These are phyloP conservation scores for Danio kyathit DNA, from an alignment of 2,797 vertebrate species.

Conservation along the genomic window DNA sequence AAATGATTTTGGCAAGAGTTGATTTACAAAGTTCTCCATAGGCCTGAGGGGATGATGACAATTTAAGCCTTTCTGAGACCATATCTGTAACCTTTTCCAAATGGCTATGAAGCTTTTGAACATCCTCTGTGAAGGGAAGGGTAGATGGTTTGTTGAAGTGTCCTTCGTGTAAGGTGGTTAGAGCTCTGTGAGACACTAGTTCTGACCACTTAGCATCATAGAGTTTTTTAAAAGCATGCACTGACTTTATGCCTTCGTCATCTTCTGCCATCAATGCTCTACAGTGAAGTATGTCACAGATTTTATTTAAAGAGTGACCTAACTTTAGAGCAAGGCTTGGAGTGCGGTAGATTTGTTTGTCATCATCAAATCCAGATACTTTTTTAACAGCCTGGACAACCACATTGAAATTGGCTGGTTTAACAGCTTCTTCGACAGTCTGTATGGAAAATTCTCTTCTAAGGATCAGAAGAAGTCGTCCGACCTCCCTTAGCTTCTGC, in stretches of 20 bases:
- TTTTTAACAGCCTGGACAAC: neutral
- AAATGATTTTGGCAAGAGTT: neutral
- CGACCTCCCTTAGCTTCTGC: constrained; percentile 56
- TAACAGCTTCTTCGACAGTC: constrained; percentile 49
- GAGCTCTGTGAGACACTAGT: neutral
- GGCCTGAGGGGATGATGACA: neutral
- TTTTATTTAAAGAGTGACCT: neutral
- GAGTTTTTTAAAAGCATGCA: neutral
- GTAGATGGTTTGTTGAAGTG: constrained; percentile 3
- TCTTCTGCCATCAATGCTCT: neutral
- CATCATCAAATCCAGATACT: neutral
- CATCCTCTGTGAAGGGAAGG: neutral
- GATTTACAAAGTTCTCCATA: neutral
- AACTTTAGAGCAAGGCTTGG: neutral
- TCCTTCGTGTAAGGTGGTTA: neutral
- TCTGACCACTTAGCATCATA: neutral
- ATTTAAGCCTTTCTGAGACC: neutral
- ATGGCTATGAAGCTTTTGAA: neutral
- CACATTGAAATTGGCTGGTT: neutral
- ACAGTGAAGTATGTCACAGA: neutral
- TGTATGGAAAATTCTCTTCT: constrained; percentile 11
- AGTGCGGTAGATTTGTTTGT: neutral
- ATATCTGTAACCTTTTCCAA: neutral
- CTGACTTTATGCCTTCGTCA: neutral
- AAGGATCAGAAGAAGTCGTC: constrained; percentile 50